phyloP scores from a whole-genome alignment of 2,888 invertebrate genomes.

The Hydropsyche betteni region DNA sequence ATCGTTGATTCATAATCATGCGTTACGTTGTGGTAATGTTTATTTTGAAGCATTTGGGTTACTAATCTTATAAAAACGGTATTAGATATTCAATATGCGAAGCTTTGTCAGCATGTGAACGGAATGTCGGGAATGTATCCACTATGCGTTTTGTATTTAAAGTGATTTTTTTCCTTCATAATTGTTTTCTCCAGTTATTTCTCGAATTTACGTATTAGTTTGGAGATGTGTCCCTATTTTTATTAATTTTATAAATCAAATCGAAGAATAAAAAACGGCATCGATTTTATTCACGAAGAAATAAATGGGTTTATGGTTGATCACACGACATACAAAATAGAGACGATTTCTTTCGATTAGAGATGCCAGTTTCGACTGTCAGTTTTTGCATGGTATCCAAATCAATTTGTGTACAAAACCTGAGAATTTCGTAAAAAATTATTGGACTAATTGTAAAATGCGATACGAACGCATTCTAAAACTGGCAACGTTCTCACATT shows the following conservation, averaged over 20 bases:
- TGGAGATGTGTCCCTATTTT: no score
- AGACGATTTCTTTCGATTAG: conserved; percentile 22
- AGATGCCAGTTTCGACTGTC: conserved; percentile 20
- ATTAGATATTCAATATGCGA: conserved; percentile 15
- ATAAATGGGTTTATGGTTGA: conserved; percentile 19
- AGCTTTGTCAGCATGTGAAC: conserved; percentile 10
- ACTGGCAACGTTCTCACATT: no score
- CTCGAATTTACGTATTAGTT: no score
- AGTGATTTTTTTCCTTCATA: no score
- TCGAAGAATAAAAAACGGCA: neutral
- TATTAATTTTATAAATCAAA: no score
- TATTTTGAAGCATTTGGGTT: no score
- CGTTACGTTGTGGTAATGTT: no score
- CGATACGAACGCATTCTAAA: no score
- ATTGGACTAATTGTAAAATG: no score
- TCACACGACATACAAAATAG: conserved; percentile 15
- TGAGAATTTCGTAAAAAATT: no score
- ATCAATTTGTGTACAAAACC: neutral
- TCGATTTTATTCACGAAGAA: neutral
- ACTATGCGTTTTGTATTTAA: neutral
- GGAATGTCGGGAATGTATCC: conserved; percentile 22
- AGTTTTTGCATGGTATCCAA: conserved; percentile 9
- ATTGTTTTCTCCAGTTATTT: no score
- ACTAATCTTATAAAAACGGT: neutral
- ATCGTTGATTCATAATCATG: no score